A percentile compares a stretch with the other conserved stretches of the same genome.
Evolutionary conservation across 2,797 vertebrate species (phyloP).

Genomic region (Malurus leucopterus): DNA sequence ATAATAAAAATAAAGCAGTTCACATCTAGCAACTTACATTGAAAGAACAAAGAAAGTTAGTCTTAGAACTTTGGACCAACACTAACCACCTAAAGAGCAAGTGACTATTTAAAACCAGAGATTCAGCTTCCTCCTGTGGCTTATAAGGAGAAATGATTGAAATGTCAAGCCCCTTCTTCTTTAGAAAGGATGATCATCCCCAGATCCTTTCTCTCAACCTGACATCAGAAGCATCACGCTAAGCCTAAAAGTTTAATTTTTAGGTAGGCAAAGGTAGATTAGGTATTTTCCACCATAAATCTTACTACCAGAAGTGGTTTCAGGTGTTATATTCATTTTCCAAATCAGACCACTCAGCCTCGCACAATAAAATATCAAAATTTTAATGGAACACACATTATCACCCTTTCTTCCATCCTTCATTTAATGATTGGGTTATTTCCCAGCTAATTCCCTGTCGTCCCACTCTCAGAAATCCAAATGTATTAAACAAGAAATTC

Average conservation of each 20-base stretch:
- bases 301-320: not conserved
- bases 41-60: not conserved
- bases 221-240: not conserved
- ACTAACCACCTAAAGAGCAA: not conserved
- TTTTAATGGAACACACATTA: not conserved
- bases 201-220: rapidly evolving
- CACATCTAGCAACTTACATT: not conserved
- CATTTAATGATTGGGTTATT: not conserved
- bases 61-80: not conserved
- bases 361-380: not conserved
- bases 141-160: not conserved
- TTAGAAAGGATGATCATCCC: not conserved
- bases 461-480: not conserved
- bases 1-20: not conserved
- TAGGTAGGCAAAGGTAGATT: not conserved
- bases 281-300: not conserved
- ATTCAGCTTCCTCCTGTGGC: not conserved
- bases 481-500: not conserved
- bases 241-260: not conserved
- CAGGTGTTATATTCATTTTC: not conserved
- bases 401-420: not conserved
- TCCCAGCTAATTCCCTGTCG: not conserved
- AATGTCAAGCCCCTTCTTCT: not conserved
- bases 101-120: not conserved
- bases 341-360: not conserved